Conservation (phyloP, 2,113 vertebrate species). For the Ondatra zibethicus region DNA sequence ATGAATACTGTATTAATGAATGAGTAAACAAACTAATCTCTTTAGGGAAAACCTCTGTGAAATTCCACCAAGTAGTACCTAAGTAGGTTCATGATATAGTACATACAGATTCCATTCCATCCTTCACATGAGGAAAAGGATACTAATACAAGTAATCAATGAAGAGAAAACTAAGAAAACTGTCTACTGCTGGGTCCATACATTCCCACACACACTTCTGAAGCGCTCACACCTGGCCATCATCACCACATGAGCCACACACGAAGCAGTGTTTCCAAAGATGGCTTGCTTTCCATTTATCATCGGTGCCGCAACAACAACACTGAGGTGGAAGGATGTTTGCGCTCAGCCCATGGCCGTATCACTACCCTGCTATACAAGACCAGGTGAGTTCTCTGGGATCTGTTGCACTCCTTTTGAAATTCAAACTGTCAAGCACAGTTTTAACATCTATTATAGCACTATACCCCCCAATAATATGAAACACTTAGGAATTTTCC, state of each 20-base stretch:
- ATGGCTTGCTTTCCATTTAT: slow-evolving; percentile 11
- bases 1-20: slow-evolving; percentile 4
- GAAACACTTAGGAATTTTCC: slow-evolving; percentile 54
- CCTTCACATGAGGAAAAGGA: not conserved
- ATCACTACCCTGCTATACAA: not conserved
- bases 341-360: not conserved
- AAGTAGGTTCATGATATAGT: not conserved
- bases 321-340: not conserved
- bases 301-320: not conserved
- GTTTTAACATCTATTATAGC: not conserved
- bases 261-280: slow-evolving; percentile 4
- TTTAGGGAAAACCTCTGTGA: slow-evolving; percentile 33
- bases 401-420: not conserved
- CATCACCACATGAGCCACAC: not conserved
- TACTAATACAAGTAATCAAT: not conserved
- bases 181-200: not conserved
- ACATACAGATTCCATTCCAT: slow-evolving; percentile 6
- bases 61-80: slow-evolving; percentile 1
- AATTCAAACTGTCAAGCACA: slow-evolving; percentile 9
- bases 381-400: not conserved
- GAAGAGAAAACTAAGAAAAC: slow-evolving; percentile 20
- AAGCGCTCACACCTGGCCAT: not conserved
- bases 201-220: not conserved
- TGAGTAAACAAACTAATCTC: not conserved
- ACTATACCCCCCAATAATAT: slow-evolving; percentile 14